Percentiles rank a stretch among this genome's conserved stretches.
Conservation (phyloP, 1,140 invertebrate genomes). For the Drosophila dunni region DNA sequence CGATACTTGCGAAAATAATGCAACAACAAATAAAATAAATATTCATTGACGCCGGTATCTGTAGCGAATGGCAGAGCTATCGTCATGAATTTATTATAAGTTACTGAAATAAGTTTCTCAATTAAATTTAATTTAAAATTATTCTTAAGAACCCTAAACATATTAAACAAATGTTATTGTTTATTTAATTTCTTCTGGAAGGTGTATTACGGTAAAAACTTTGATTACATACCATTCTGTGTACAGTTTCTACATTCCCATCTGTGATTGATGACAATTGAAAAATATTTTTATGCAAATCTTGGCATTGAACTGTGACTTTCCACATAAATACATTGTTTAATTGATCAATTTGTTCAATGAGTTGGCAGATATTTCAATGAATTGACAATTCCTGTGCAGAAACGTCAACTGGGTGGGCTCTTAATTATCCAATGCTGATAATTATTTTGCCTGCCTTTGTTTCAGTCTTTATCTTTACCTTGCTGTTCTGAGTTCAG, state of each 20-base stretch:
- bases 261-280: background rate
- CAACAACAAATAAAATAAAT: constrained; percentile 32
- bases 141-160: too few relatives aligned
- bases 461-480: background rate
- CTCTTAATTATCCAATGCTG: background rate
- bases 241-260: background rate
- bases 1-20: constrained; percentile 38
- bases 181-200: too few relatives aligned
- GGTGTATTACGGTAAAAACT: too few relatives aligned
- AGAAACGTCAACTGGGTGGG: constrained; percentile 1
- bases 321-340: background rate
- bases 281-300: background rate
- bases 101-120: background rate
- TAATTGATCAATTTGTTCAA: constrained; percentile 29
- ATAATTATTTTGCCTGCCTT: constrained; percentile 29
- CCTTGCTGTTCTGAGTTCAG: background rate
- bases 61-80: constrained; percentile 37
- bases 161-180: too few relatives aligned
- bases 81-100: constrained; percentile 2
- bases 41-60: constrained; percentile 37
- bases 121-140: too few relatives aligned
- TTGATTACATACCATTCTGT: background rate
- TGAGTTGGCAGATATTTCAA: constrained; percentile 16
- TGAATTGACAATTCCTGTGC: constrained; percentile 4
- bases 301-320: constrained; percentile 21